phyloP scores from a whole-genome alignment of 2,113 vertebrate genomes.

The Leptosomus discolor region DNA sequence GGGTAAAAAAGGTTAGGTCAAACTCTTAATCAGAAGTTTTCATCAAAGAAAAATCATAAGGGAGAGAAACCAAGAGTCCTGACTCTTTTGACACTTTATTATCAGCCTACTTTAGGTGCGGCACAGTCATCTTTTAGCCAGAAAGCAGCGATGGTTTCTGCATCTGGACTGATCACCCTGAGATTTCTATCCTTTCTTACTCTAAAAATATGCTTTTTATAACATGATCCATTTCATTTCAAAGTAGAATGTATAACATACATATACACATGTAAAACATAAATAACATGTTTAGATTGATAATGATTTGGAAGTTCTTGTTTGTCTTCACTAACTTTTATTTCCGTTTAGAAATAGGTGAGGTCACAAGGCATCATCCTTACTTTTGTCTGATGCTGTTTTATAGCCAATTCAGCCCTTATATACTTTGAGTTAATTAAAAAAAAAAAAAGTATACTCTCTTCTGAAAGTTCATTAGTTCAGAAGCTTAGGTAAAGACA shows the following conservation, averaged over 20 bases:
- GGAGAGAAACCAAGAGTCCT: background rate
- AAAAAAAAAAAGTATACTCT: background rate
- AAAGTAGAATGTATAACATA: background rate
- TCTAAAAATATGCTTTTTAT: background rate
- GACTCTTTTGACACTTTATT: background rate
- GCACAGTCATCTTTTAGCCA: background rate
- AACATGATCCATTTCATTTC: background rate
- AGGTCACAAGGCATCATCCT: background rate
- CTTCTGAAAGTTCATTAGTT: background rate
- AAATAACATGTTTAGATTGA: background rate
- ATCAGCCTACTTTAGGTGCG: rapidly evolving
- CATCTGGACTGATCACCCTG: background rate
- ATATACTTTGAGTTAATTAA: background rate
- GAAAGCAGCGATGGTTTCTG: background rate
- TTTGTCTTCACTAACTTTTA: background rate
- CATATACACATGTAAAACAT: background rate
- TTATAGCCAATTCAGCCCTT: background rate
- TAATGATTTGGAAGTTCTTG: background rate
- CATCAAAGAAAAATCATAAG: background rate
- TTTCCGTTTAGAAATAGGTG: background rate
- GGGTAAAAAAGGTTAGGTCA: background rate
- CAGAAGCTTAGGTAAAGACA: background rate
- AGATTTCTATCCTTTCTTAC: background rate
- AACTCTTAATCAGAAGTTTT: background rate
- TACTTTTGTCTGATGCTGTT: background rate